Conservation (phyloP, 2,113 vertebrate species). For the Pachycephala philippinensis region DNA sequence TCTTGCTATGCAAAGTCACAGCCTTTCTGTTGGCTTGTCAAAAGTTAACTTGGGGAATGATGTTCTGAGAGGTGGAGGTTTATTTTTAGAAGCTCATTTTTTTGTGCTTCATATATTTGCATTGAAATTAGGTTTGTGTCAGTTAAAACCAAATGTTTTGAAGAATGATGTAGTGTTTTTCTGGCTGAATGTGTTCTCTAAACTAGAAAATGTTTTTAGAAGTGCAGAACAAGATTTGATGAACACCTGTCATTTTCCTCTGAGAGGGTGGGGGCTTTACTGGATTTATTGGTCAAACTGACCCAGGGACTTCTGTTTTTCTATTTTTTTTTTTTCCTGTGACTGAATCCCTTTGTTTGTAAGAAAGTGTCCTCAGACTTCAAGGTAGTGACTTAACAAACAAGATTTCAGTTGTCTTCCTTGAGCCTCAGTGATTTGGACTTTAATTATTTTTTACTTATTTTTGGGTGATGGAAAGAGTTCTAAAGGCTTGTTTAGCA, state of each 20-base stretch:
- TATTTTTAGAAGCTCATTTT: neutral
- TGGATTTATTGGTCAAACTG: neutral
- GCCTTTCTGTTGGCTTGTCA: neutral
- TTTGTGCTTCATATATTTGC: neutral
- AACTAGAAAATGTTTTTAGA: neutral
- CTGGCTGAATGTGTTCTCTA: neutral
- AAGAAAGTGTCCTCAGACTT: neutral
- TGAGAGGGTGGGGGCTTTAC: rapidly evolving
- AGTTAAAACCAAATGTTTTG: neutral
- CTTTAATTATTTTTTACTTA: neutral
- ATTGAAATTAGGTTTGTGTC: neutral
- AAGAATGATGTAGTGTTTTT: neutral
- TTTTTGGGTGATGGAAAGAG: neutral
- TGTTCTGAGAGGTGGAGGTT: neutral
- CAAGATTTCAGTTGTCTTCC: neutral
- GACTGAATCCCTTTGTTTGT: neutral
- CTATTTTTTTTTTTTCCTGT: too few relatives aligned
- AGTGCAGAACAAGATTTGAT: neutral
- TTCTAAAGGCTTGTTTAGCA: neutral
- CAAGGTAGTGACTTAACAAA: neutral
- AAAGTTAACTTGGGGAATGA: neutral
- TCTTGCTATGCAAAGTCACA: neutral
- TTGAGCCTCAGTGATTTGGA: neutral
- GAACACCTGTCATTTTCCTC: neutral
- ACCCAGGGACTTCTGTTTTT: neutral